Evolutionary conservation across 2,888 invertebrate species (phyloP).

Genomic region (Trichacis sp.): DNA sequence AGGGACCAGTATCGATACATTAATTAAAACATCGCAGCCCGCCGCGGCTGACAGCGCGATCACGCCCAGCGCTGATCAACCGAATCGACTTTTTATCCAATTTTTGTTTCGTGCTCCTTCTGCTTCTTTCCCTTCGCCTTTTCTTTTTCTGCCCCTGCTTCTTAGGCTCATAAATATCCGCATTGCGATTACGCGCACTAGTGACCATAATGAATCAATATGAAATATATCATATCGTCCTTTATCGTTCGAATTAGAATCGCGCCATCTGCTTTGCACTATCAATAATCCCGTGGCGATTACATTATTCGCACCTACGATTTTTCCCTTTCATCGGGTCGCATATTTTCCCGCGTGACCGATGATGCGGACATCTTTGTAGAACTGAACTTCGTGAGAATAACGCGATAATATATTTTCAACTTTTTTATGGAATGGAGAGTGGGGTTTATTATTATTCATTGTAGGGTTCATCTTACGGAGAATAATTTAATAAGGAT

Average conservation of each 20-base stretch:
- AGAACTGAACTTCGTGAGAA: too few relatives aligned
- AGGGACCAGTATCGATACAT: constrained; percentile 60
- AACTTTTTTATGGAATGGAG: too few relatives aligned
- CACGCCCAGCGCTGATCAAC: constrained; percentile 59
- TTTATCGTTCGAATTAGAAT: constrained; percentile 34
- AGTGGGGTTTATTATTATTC: too few relatives aligned
- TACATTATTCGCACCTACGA: constrained; percentile 18
- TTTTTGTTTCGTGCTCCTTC: constrained; percentile 41
- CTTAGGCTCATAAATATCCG: constrained; percentile 35
- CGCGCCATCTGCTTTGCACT: constrained; percentile 23
- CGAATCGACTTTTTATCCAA: constrained; percentile 50
- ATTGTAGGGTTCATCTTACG: too few relatives aligned
- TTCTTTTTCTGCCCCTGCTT: constrained; percentile 24
- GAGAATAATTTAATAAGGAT: too few relatives aligned
- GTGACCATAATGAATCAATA: constrained; percentile 38
- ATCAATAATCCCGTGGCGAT: constrained; percentile 22
- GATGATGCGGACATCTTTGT: too few relatives aligned
- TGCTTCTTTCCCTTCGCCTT: constrained; percentile 27
- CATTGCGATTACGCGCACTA: constrained; percentile 32
- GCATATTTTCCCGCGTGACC: too few relatives aligned
- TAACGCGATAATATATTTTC: too few relatives aligned
- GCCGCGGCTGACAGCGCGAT: constrained; percentile 58
- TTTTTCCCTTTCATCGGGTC: not conserved
- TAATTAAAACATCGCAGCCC: constrained; percentile 65
- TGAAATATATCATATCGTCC: constrained; percentile 32